Evolutionary conservation across 2,113 vertebrate species (phyloP), one percentile per base, ranked within the genome.

Genomic region (Saccopteryx leptura): DNA sequence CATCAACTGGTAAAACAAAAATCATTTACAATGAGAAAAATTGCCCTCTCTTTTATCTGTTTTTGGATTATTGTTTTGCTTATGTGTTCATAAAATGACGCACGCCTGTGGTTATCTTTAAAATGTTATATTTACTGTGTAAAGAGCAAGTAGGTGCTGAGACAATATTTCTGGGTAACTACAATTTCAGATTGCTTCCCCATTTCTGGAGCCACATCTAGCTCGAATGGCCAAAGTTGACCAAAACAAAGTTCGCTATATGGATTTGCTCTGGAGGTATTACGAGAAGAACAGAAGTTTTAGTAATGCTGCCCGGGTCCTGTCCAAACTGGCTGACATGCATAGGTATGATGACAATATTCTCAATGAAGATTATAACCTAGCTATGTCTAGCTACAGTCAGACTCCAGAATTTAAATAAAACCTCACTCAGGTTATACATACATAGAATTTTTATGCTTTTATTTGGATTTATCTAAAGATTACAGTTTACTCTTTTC

Each of bases 241-340:
- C 97, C 99, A 99, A 98, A 99, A 99, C 96, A 99, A 99, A 98
- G 99, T 99, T 56, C 99, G 99, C 90, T 99, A 99, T 26, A 99
- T 99, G 99, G 99, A 99, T 98, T 98, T 99, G 83, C 97, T 99
- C 26, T 99, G 99, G 99, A 98, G 99, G 93, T 99, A 99, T 97
- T 99, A 99, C 17, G 99, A 99, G 98, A 99, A 99, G 98, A 99
- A 98, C 95, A 98, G 99, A 76, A 99, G 98, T 97, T 99, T 99
- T 91, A 99, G 99, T 97, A 99, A 98, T 89, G 99, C 99, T 5
- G 99, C 99, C 33, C 99, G 99, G 17, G 99, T 99, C 1, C 98
- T 99, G 78, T 99, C 99, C 52, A 99, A 99, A 31, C 95, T 99
- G 23, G 99, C 99, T 46, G 99, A 99, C 97, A 99, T 99, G 98